Evolutionary conservation across 2,797 vertebrate genomes (phyloP), one percentile per base, ranked within the genome.

Genomic region (Eutrigla gurnardus): DNA sequence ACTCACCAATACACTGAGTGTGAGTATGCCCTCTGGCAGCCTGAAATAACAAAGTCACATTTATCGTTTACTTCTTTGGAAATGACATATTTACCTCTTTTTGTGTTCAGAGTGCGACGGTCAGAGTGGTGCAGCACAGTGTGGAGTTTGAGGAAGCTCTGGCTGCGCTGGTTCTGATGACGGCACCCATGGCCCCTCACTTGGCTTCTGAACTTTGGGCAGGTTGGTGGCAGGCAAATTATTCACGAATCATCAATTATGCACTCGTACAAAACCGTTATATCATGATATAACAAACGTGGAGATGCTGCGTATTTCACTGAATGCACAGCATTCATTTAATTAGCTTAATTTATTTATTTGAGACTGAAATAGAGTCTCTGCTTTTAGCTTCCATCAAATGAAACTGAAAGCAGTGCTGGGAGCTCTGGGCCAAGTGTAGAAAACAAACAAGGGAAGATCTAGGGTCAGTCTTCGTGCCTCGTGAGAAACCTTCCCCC

Each of bases 181-280:
- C 94, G 0, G 95, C 98, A 3, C 98, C 98, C 3, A 94, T 99
- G 96, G 97, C 96, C 62, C 98, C 98, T 1, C 96, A 98, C 84
- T 86, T 99, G 66, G 91, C 96, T 6, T 99, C 97, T 6, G 98
- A 99, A 90, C 95, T 99, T 78, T 99, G 98, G 98, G 95, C 96
- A 97, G 98, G 98, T 99, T 92, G 10, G 92, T 80, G 35, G 49
- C 14, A 32, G 32, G 36, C 14, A 68, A 14, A 59, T 12, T 46
- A 36, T 49, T 69, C 3, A 9, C 17, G 36, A 57, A 18, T 52
- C 35, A 17, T 47, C 12, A 13, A 35, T 52, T 1, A 15, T 5
- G n/a, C 11, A 35, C 32, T 14, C 1, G 13, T 4, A 49, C 54
- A n/a, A 40, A 45, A 49, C 14, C 33, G 3, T 58, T 65, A 5